Base-by-base conservation (phyloP, 2,888 invertebrate genomes). In the Mactromeris polynyma region DNA sequence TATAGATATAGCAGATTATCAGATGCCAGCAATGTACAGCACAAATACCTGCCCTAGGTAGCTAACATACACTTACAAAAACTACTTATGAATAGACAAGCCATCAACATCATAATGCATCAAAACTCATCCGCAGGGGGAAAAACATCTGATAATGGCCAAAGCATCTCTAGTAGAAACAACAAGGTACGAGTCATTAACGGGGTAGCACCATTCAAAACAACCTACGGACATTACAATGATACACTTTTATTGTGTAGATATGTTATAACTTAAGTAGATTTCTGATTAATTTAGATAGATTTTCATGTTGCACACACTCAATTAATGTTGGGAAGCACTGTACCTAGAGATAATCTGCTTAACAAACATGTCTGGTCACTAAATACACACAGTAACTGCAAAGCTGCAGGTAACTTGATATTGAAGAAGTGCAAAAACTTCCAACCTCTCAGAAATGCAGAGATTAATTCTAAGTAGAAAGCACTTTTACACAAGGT, bases 91-190 rank as follows among this genome's bases (percentile, higher is more conserved):
- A 33, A 73, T 33, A 73, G 73, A 73, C 19, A 73, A 73, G 36
- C 73, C 73, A 73, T 73, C 36, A 73, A 73, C 73, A 33, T 73
- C 73, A 73, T 73, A 73, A 73, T 19, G 36, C 73, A 73, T 73
- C 73, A 73, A 33, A 73, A 73, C 73, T 73, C 73, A 73, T 73
- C 73, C 14, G 31, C 73, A 36, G 33, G 1, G 21, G 73, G 73
- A 36, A 73, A 36, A 4, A 73, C 14, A 73, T 64, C 58, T 19
- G 73, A 73, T 73, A 73, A 36, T 73, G 36, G 36, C 73, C 73
- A 73, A 73, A 73, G 26, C 11, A 33, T 73, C 73, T 73, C 19
- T 19, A 73, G 73, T 73, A 73, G 73, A 7, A 73, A 73, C 73
- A 73, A 36, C 73, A 73, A 73, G 73, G 17, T 17, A 36, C 36